phyloP scores from a whole-genome alignment of 2,888 invertebrate genomes.

The Hylaea fasciaria region DNA sequence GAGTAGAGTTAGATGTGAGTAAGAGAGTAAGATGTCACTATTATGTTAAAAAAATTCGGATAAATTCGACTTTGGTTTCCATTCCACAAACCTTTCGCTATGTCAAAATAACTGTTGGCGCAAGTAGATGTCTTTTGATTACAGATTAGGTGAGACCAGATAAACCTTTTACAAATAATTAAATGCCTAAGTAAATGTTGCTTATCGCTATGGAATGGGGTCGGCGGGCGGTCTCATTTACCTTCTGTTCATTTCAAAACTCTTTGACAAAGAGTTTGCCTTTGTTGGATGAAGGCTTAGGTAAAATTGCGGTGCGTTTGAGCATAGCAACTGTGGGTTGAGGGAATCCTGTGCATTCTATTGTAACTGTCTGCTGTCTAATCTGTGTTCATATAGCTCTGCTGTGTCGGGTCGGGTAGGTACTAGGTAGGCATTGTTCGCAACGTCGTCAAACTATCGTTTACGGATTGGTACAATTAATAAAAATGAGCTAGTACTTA shows the following conservation, averaged over 20 bases:
- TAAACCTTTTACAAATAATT: conserved; percentile 23
- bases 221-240: conserved; percentile 20
- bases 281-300: conserved; percentile 9
- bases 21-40: too few species aligned
- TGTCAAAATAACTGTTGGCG: not conserved
- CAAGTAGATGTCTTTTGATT: conserved; percentile 8
- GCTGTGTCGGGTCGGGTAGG: not conserved
- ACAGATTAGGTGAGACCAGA: conserved; percentile 19
- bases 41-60: too few species aligned
- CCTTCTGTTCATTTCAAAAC: conserved; percentile 24
- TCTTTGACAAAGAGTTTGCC: conserved; percentile 4
- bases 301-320: conserved; percentile 17
- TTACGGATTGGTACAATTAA: too few species aligned
- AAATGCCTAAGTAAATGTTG: conserved; percentile 26
- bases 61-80: not conserved
- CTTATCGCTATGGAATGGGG: conserved; percentile 29
- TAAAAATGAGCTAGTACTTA: too few species aligned
- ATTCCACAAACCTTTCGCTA: too few species aligned
- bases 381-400: conserved; percentile 2
- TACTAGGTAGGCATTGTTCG: conserved; percentile 10
- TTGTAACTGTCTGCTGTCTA: not conserved
- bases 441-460: not conserved
- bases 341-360: conserved; percentile 3
- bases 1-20: too few species aligned
- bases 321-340: too few species aligned